Percentiles rank a stretch among this genome's conserved stretches.
Conservation (phyloP, 2,888 invertebrate genomes). For the Mimachlamys varia region DNA sequence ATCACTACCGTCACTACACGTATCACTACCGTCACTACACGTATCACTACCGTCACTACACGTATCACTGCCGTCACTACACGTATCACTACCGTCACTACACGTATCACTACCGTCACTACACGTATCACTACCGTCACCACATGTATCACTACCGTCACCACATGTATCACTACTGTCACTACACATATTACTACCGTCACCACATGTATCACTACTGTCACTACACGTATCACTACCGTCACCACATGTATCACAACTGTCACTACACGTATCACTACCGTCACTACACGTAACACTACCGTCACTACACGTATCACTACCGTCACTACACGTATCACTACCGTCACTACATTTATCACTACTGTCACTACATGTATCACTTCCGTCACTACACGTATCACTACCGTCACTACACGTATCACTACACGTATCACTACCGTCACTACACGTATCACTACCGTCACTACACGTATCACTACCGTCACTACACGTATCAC, state of each 20-base stretch:
- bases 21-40: neutral
- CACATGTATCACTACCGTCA: neutral
- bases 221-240: neutral
- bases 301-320: neutral
- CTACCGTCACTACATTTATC: neutral
- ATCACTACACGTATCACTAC: neutral
- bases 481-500: neutral
- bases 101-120: neutral
- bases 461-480: neutral
- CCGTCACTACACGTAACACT: neutral
- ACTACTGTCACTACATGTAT: neutral
- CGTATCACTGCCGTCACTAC: neutral
- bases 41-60: neutral
- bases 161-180: neutral
- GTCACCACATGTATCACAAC: neutral
- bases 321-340: conserved; percentile 10
- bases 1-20: neutral
- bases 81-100: neutral
- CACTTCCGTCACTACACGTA: neutral
- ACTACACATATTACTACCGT: neutral
- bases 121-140: neutral
- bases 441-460: neutral
- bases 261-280: neutral
- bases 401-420: neutral
- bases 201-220: neutral